Percentiles rank a stretch among this genome's conserved stretches.
Conservation (phyloP, 2,888 invertebrate genomes). For the Brenthis daphne region DNA sequence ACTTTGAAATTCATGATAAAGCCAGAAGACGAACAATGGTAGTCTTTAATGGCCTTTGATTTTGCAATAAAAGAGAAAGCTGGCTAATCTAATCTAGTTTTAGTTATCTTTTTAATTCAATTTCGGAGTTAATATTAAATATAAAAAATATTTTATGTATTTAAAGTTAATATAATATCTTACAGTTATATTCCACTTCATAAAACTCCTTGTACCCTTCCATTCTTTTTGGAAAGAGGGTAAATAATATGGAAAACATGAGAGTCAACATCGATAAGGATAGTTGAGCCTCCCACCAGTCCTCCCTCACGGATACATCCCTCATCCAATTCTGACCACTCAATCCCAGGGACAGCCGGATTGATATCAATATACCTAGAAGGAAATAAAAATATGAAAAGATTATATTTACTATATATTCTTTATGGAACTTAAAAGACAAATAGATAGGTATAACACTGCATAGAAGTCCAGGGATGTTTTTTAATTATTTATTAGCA, state of each 20-base stretch:
- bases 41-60: too few species aligned
- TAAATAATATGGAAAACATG: constrained; percentile 67
- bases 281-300: constrained; percentile 71
- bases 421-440: too few species aligned
- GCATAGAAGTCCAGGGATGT: too few species aligned
- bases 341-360: constrained; percentile 67
- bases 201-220: constrained; percentile 47
- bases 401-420: too few species aligned
- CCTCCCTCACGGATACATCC: constrained; percentile 51
- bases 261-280: constrained; percentile 63
- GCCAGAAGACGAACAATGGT: too few species aligned
- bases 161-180: constrained; percentile 16
- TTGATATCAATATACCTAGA: constrained; percentile 71
- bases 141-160: neutral
- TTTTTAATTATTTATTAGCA: too few species aligned
- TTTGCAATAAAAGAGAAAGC: too few species aligned
- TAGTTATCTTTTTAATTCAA: too few species aligned
- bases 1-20: too few species aligned
- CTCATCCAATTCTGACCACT: constrained; percentile 62
- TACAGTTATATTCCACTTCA: constrained; percentile 46
- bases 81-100: too few species aligned
- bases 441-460: too few species aligned
- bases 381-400: neutral
- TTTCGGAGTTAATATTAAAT: too few species aligned
- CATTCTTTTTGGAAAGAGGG: constrained; percentile 63